phyloP scores from a whole-genome alignment of 1,140 invertebrate genomes.

The Drosophila mauritiana region DNA sequence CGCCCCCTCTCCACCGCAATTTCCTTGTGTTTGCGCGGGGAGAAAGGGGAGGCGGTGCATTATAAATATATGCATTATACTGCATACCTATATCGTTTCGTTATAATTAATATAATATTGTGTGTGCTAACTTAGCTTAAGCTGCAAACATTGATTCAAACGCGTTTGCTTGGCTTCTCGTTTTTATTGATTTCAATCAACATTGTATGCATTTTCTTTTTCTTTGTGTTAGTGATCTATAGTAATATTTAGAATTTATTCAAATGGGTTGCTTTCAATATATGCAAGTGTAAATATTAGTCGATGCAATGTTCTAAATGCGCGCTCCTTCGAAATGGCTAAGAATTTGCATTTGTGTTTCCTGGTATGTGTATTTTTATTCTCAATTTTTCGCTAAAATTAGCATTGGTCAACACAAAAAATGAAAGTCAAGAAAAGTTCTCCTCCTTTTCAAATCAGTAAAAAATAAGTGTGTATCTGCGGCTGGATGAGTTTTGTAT shows the following conservation, averaged over 20 bases:
- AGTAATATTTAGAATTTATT: conserved; percentile 34
- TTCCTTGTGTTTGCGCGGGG: conserved; percentile 26
- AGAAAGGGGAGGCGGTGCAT: conserved; percentile 24
- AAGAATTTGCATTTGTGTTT: conserved; percentile 60
- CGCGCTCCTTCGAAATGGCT: conserved; percentile 78
- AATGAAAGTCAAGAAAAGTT: conserved; percentile 53
- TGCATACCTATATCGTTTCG: conserved; percentile 33
- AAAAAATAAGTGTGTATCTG: conserved; percentile 44
- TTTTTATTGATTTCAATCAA: conserved; percentile 11
- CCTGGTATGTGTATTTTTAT: conserved; percentile 20
- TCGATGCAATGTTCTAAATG: conserved; percentile 65
- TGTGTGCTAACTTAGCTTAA: conserved; percentile 43
- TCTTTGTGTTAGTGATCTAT: conserved; percentile 35
- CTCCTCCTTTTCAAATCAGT: conserved; percentile 32
- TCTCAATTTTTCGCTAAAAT: conserved; percentile 31
- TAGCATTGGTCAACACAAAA: conserved; percentile 62
- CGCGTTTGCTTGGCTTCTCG: conserved; percentile 32
- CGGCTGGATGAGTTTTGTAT: conserved; percentile 21
- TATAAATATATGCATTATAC: conserved; percentile 50
- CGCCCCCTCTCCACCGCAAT: background rate
- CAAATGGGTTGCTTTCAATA: conserved; percentile 41
- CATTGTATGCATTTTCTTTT: conserved; percentile 27
- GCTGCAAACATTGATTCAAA: conserved; percentile 50
- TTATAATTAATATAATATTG: conserved; percentile 57
- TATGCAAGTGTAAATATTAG: conserved; percentile 26